Evolutionary conservation across 2,888 invertebrate species (phyloP), one percentile per base, ranked within the genome.

Genomic region (Congeria kusceri): DNA sequence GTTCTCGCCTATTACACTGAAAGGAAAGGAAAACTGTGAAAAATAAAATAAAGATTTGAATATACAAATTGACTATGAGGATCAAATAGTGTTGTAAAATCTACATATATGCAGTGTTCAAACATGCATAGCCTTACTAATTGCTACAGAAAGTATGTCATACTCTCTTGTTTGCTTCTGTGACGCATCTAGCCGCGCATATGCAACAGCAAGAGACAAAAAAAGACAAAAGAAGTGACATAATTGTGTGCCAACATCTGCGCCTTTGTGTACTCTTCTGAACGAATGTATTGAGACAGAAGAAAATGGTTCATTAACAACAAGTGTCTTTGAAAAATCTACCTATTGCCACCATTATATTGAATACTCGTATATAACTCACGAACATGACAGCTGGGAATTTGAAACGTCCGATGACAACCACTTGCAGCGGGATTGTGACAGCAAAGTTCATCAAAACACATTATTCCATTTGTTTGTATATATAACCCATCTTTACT

Each of bases 1-100:
- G 32, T 65, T 56, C 57, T 62, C 64, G 13, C 72, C 72, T 27
- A 57, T 72, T 3, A 7, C 46, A 2, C 28, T 72, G 15, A 39
- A 46, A 7, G 72, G 72, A 15, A 72, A 72, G 25, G 20, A 64
- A 57, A 29, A 65, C 20, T 72, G n/a, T 72, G 72, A 64, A 44
- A 9, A 15, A 57, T 29, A 39, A 15, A 65, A 46, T 25, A 20
- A 27, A 57, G 64, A 15, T 72, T 63, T 64, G 72, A 64, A 44
- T 53, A 64, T 7, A 11, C 27, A n/a, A 15, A 49, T 18, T 18
- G 29, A 11, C 23, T 25, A 11, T n/a, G 28, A 27, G 27, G 29
- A 66, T 25, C 9, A 15, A 27, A 53, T 11, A 20, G 39, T 53
- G 2, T 18, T 66, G 13, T 11, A 23, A 27, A 29, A n/a, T 15